phyloP scores from a whole-genome alignment of 2,888 invertebrate species.

The Ochropacha duplaris region DNA sequence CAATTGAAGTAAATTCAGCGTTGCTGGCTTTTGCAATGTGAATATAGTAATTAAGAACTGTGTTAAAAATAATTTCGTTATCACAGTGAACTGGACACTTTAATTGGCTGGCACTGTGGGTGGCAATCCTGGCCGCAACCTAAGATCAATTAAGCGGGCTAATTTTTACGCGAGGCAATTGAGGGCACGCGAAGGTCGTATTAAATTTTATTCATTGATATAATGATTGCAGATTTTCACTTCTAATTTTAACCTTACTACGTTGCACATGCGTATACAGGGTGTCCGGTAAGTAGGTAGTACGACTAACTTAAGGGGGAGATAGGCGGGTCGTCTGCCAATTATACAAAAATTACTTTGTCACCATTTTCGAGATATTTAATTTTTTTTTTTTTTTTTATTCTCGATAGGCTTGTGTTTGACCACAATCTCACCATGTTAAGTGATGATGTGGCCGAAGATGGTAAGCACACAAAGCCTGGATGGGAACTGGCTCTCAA shows the following conservation, averaged over 20 bases:
- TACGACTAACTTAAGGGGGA: too few species aligned
- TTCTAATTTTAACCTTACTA: slow-evolving; percentile 10
- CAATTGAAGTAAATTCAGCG: not conserved
- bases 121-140: not conserved
- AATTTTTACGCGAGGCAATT: not conserved
- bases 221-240: slow-evolving; percentile 14
- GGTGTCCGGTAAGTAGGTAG: too few species aligned
- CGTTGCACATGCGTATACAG: too few species aligned
- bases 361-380: too few species aligned
- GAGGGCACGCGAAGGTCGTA: slow-evolving; percentile 21
- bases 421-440: too few species aligned
- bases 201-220: slow-evolving; percentile 9
- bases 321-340: too few species aligned
- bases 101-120: not conserved
- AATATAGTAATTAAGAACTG: slow-evolving; percentile 7
- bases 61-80: not conserved
- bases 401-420: too few species aligned
- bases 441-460: too few species aligned
- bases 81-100: not conserved
- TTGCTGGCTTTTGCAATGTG: not conserved
- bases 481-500: too few species aligned
- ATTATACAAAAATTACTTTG: too few species aligned
- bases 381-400: too few species aligned
- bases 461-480: too few species aligned
- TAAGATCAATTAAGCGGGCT: not conserved